Conservation (phyloP, 2,113 vertebrate genomes). For the Bos taurus region ARS-UCD2.0 NC_037333.1:20034501-20035000, state of each 20-base stretch:
- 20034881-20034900: background rate
- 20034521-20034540: background rate
- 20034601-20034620: background rate
- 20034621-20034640: background rate
- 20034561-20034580: background rate
- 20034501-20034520: background rate
- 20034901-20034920: background rate
- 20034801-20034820: slow-evolving; percentile 6
- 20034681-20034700: background rate
- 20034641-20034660: background rate
- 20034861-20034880: slow-evolving; percentile 20
- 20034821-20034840: background rate
- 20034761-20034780: background rate
- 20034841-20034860: background rate
- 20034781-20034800: slow-evolving; percentile 41
- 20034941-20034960: background rate
- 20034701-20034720: background rate
- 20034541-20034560: background rate
- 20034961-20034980: background rate
- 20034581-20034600: background rate
- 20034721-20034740: background rate
- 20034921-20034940: background rate
- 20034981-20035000: background rate
- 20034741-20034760: background rate
- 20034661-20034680: background rate